Percentiles rank a stretch among this genome's conserved stretches.
Evolutionary conservation across 1,140 invertebrate genomes (phyloP).

Genomic region (Triops cancriformis): DNA sequence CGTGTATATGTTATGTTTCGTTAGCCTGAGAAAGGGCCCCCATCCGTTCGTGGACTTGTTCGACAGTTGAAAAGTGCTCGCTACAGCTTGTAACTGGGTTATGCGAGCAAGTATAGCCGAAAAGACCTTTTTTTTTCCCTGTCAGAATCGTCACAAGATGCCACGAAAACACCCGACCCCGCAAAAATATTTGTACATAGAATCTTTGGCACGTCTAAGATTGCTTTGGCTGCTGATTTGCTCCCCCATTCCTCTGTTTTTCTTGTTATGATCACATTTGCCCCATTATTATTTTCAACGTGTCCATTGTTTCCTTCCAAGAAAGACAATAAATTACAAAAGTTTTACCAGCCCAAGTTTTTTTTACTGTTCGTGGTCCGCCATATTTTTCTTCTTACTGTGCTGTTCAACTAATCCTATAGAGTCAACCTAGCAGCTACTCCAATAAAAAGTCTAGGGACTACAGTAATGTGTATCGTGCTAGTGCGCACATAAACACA

Average conservation of each 20-base stretch:
- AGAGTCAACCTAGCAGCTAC: not conserved
- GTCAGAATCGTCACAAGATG: not conserved
- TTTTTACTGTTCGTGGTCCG: not conserved
- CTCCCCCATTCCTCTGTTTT: not conserved
- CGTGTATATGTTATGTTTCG: not conserved
- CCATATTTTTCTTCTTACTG: not conserved
- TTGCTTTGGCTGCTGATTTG: not conserved
- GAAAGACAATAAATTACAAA: slow-evolving; percentile 11
- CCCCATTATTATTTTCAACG: slow-evolving; percentile 8
- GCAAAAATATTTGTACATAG: not conserved
- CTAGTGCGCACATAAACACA: not conserved
- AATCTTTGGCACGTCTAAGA: not conserved
- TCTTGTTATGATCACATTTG: slow-evolving; percentile 11
- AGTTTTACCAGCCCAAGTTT: slow-evolving; percentile 10
- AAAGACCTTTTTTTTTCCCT: not conserved
- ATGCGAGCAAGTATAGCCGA: not conserved
- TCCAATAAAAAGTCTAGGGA: not conserved
- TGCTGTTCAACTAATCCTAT: not conserved
- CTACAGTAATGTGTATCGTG: not conserved
- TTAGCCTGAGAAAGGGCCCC: not conserved
- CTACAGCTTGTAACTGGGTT: not conserved
- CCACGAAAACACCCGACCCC: not conserved
- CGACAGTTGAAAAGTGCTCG: not conserved
- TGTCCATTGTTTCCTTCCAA: slow-evolving; percentile 13
- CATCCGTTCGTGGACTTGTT: not conserved